These are phyloP conservation scores for Ptychoptera contaminata DNA, from an alignment of 2,888 invertebrate species.

Conservation along the genomic window DNA sequence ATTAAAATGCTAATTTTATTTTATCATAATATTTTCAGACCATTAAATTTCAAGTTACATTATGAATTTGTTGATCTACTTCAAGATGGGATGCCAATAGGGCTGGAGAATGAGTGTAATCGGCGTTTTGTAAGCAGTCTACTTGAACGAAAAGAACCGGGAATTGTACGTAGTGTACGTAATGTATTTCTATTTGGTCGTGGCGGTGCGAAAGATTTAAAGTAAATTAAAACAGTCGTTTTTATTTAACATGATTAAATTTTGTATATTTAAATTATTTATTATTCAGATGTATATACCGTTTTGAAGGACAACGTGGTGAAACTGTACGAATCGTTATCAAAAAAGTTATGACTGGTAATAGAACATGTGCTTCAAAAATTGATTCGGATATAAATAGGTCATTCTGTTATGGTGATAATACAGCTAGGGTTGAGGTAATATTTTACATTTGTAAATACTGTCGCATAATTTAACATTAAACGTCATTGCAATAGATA, in stretches of 20 bases:
- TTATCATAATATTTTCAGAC: conserved; percentile 36
- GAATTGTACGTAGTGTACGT: conserved; percentile 61
- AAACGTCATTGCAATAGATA: conserved; percentile 25
- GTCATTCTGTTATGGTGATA: conserved; percentile 54
- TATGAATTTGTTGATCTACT: conserved; percentile 82
- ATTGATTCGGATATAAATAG: conserved; percentile 46
- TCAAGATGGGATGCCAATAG: conserved; percentile 68
- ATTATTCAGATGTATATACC: conserved; percentile 58
- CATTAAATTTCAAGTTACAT: conserved; percentile 66
- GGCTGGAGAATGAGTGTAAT: conserved; percentile 49
- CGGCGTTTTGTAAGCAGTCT: conserved; percentile 53
- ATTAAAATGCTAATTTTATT: not conserved
- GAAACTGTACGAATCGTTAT: conserved; percentile 64
- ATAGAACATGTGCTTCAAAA: conserved; percentile 31
- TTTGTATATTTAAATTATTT: not conserved
- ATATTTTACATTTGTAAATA: not conserved
- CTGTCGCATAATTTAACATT: not conserved
- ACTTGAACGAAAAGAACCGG: conserved; percentile 40
- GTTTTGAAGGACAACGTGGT: conserved; percentile 71
- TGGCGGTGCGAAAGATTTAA: conserved; percentile 67
- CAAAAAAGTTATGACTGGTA: conserved; percentile 50
- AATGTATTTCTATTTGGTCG: conserved; percentile 77
- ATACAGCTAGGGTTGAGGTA: conserved; percentile 47
- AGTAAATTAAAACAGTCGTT: conserved; percentile 32
- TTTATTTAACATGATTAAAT: not conserved